phyloP scores from a whole-genome alignment of 1,140 invertebrate genomes.

The Chironomus striatipennis region DNA sequence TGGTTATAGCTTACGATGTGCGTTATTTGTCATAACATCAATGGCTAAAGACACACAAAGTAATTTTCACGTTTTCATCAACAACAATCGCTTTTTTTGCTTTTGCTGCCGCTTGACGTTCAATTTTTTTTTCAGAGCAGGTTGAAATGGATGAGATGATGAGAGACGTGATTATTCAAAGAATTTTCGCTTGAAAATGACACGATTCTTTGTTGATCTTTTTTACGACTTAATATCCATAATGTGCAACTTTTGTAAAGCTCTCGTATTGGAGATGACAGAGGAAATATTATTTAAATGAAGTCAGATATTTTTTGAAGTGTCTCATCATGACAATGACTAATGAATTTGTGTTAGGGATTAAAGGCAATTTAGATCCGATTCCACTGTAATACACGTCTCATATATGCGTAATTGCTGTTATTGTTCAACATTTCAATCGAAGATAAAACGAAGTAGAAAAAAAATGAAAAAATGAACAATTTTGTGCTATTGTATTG shows the following conservation, averaged over 20 bases:
- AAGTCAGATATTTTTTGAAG: neutral
- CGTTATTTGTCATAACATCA: constrained; percentile 22
- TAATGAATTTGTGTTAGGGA: too few relatives aligned
- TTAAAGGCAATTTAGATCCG: too few relatives aligned
- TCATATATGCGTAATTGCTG: too few relatives aligned
- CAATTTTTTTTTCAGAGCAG: neutral
- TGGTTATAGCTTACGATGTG: neutral
- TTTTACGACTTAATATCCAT: constrained; percentile 22
- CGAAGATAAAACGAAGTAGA: too few relatives aligned
- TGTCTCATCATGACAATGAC: too few relatives aligned
- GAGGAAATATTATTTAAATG: neutral
- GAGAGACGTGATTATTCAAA: constrained; percentile 17
- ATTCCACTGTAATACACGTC: too few relatives aligned
- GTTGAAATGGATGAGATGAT: neutral
- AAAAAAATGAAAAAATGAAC: too few relatives aligned
- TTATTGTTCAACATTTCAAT: too few relatives aligned
- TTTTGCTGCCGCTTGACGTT: neutral
- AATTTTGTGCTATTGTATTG: too few relatives aligned
- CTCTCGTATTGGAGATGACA: too few relatives aligned
- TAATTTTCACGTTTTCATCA: constrained; percentile 14
- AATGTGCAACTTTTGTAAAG: constrained; percentile 16
- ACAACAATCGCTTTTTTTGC: neutral
- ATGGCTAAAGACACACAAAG: neutral
- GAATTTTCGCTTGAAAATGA: neutral
- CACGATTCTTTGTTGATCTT: constrained; percentile 2